Conservation (phyloP, 2,113 vertebrate genomes). For the Zeus faber region DNA sequence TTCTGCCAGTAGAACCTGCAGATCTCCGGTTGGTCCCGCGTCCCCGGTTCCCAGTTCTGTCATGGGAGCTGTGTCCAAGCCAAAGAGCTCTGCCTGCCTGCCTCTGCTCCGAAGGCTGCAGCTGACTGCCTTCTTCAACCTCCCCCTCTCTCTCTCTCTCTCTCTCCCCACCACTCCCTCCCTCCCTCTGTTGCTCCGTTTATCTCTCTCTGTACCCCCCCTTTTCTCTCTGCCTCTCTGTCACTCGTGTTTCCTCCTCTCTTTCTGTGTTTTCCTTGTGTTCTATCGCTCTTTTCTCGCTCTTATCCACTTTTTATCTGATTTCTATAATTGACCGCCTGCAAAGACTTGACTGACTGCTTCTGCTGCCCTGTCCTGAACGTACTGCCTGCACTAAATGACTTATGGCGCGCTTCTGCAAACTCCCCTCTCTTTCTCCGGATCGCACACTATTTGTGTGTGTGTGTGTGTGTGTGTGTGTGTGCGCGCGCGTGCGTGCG, state of each 20-base stretch:
- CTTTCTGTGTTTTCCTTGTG: too few relatives aligned
- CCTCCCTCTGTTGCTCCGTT: neutral
- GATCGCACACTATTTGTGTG: conserved; percentile 8
- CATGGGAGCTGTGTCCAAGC: conserved; percentile 62
- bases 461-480: neutral
- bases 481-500: neutral
- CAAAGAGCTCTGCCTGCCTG: conserved; percentile 57
- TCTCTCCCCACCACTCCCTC: neutral
- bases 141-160: conserved; percentile 8
- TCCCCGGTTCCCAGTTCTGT: conserved; percentile 70
- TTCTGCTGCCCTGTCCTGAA: neutral
- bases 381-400: neutral
- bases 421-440: conserved; percentile 5
- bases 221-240: neutral
- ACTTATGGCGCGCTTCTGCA: neutral
- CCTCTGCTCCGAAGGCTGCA: conserved; percentile 32
- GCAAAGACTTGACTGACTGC: neutral
- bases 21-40: conserved; percentile 65
- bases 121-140: conserved; percentile 44
- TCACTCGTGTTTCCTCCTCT: neutral
- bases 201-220: neutral
- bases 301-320: too few relatives aligned
- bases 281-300: too few relatives aligned
- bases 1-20: conserved; percentile 57
- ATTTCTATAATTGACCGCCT: neutral